Percentiles rank a stretch among this genome's conserved stretches.
Conservation (phyloP, 2,797 vertebrate species). For the Salmo trutta region DNA sequence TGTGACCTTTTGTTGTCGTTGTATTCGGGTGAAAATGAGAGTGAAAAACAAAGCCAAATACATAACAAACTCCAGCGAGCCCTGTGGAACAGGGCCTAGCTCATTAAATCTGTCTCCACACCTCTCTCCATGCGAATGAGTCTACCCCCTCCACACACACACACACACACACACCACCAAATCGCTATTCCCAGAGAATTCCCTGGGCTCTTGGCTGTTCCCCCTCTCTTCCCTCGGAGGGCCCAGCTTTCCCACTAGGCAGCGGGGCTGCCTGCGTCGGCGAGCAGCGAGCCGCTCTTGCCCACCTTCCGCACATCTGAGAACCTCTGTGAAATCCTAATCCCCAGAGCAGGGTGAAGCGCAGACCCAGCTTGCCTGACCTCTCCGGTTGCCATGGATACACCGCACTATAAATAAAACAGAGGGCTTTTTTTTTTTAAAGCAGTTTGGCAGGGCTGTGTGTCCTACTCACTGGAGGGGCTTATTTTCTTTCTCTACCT, state of each 20-base stretch:
- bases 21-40: slow-evolving; percentile 31
- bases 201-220: slow-evolving; percentile 63
- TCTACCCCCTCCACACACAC: slow-evolving; percentile 16
- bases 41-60: slow-evolving; percentile 29
- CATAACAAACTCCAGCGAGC: slow-evolving; percentile 30
- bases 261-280: slow-evolving; percentile 67
- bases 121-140: slow-evolving; percentile 48
- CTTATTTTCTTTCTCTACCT: slow-evolving; percentile 73
- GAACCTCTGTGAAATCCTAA: slow-evolving; percentile 94
- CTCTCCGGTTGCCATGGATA: slow-evolving; percentile 99
- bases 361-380: slow-evolving; percentile 98
- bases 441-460: slow-evolving; percentile 88
- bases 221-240: slow-evolving; percentile 49
- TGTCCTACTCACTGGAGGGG: slow-evolving; percentile 79
- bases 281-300: slow-evolving; percentile 68
- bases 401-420: slow-evolving; percentile 99
- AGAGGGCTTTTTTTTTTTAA: slow-evolving; percentile 80
- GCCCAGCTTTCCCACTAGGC: slow-evolving; percentile 69
- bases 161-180: slow-evolving; percentile 19
- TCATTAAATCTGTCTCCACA: slow-evolving; percentile 61
- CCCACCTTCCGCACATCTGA: slow-evolving; percentile 84
- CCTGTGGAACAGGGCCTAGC: slow-evolving; percentile 52
- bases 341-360: slow-evolving; percentile 97
- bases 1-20: slow-evolving; percentile 49
- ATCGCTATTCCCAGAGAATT: slow-evolving; percentile 71